Conservation (phyloP, 2,888 invertebrate genomes). For the Sinodicranocentrus sp. region DNA sequence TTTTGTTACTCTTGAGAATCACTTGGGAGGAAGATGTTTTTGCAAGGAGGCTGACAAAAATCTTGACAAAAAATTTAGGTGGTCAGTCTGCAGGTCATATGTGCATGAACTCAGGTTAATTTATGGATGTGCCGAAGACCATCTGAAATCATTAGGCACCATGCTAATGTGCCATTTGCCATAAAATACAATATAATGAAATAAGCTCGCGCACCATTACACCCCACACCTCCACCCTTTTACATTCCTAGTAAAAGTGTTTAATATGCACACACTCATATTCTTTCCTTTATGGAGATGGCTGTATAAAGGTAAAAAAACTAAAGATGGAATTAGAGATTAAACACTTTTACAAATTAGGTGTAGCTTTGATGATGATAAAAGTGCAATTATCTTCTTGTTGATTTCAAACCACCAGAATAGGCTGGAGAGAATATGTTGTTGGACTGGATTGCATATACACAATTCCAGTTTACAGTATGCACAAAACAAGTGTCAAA, state of each 20-base stretch:
- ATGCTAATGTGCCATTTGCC: slow-evolving; percentile 40
- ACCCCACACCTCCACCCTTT: slow-evolving; percentile 36
- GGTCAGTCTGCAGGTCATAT: slow-evolving; percentile 13
- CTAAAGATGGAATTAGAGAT: slow-evolving; percentile 8
- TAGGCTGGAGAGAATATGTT: slow-evolving; percentile 5
- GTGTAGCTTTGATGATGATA: slow-evolving; percentile 30
- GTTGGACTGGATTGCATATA: neutral
- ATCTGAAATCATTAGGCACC: slow-evolving; percentile 28
- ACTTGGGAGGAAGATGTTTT: slow-evolving; percentile 14
- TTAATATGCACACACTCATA: neutral
- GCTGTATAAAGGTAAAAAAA: no score
- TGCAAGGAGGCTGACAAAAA: neutral
- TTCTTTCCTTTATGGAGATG: neutral
- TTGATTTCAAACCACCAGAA: slow-evolving; percentile 14
- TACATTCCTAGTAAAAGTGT: neutral
- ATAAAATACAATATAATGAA: neutral
- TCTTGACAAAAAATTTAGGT: neutral
- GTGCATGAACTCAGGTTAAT: slow-evolving; percentile 12
- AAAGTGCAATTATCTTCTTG: slow-evolving; percentile 21
- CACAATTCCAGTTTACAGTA: neutral
- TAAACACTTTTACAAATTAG: slow-evolving; percentile 31
- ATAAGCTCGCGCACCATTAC: neutral
- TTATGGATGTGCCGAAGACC: slow-evolving; percentile 24
- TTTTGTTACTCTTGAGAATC: slow-evolving; percentile 7
- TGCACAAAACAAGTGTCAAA: neutral